phyloP scores from a whole-genome alignment of 2,797 vertebrate genomes.

The Pagetopsis macropterus region DNA sequence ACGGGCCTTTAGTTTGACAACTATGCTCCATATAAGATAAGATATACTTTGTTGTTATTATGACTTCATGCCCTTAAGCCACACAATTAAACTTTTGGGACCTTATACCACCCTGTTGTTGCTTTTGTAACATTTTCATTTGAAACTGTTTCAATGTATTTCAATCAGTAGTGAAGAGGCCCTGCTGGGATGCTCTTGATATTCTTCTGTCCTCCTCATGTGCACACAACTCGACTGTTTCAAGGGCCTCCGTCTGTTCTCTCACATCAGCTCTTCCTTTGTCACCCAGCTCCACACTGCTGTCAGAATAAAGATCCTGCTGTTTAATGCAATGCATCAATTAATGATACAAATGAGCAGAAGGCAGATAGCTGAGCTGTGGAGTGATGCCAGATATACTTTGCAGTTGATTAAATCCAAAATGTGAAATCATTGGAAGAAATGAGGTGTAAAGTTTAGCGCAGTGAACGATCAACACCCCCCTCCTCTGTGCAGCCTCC shows the following conservation, averaged over 20 bases:
- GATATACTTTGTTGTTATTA: too few species aligned
- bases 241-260: neutral
- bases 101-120: too few species aligned
- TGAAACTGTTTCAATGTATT: neutral
- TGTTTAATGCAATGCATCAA: slow-evolving; percentile 32
- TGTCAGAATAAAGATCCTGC: slow-evolving; percentile 10
- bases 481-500: neutral
- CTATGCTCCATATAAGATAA: too few species aligned
- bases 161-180: neutral
- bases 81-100: too few species aligned
- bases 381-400: neutral
- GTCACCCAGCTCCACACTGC: neutral
- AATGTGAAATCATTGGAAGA: slow-evolving; percentile 16
- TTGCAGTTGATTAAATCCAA: slow-evolving; percentile 9
- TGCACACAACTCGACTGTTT: neutral
- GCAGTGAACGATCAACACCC: neutral
- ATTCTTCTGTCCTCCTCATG: neutral
- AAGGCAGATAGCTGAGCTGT: slow-evolving; percentile 11
- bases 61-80: too few species aligned
- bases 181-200: neutral
- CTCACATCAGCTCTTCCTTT: neutral
- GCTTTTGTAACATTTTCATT: neutral
- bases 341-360: slow-evolving; percentile 33
- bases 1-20: too few species aligned
- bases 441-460: slow-evolving; percentile 12